Evolutionary conservation across 2,113 vertebrate genomes (phyloP).

Genomic region (Podarcis muralis): DNA sequence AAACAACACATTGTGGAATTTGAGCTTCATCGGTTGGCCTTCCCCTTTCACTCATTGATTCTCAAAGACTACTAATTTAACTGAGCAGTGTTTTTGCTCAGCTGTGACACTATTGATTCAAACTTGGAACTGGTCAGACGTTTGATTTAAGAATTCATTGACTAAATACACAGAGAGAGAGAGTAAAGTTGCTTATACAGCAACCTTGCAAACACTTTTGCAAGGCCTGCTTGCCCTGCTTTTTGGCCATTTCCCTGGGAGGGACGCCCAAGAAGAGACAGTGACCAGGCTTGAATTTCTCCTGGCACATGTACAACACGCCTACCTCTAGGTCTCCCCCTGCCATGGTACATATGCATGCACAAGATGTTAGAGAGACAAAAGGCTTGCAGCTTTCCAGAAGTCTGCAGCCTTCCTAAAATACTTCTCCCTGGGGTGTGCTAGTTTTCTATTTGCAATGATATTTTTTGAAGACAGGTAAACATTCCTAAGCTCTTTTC

Average conservation of each 20-base stretch:
- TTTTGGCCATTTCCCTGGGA: neutral
- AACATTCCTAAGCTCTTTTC: neutral
- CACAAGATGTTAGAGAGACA: neutral
- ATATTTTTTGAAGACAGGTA: neutral
- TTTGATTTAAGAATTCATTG: neutral
- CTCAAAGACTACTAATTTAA: constrained; percentile 6
- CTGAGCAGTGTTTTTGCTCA: constrained; percentile 11
- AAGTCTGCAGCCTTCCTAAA: neutral
- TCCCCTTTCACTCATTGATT: neutral
- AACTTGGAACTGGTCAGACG: neutral
- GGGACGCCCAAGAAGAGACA: neutral
- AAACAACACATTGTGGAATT: constrained; percentile 42
- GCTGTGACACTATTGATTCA: constrained; percentile 6
- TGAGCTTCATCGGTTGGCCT: neutral
- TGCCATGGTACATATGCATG: neutral
- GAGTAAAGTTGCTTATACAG: neutral
- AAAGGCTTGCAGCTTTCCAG: no score
- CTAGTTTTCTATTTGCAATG: neutral
- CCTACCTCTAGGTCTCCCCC: neutral
- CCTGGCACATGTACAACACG: neutral
- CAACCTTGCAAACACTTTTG: neutral
- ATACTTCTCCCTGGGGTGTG: neutral
- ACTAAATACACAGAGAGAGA: neutral
- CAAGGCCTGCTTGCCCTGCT: neutral
- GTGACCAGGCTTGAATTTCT: neutral